Percentiles rank a stretch among this genome's conserved stretches.
These are phyloP conservation scores for Zaprionus capensis DNA, from an alignment of 1,140 invertebrate genomes.

Conservation along the genomic window DNA sequence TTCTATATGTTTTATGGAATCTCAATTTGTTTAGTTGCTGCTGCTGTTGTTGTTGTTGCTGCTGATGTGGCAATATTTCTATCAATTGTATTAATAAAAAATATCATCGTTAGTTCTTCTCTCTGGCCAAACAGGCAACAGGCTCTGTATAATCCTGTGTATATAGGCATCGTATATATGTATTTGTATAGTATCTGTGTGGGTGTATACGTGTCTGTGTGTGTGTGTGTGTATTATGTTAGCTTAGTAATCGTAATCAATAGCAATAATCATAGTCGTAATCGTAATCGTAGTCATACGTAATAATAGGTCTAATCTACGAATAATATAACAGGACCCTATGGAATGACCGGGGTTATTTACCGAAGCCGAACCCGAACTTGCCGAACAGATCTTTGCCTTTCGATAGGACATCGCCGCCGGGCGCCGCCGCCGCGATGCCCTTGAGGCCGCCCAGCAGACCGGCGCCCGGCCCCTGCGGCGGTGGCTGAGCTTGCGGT, in stretches of 20 bases:
- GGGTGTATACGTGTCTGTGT: conserved; percentile 29
- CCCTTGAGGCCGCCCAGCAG: conserved; percentile 79
- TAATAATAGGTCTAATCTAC: conserved; percentile 79
- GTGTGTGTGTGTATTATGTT: conserved; percentile 37
- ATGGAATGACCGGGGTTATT: conserved; percentile 87
- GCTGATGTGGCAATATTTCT: conserved; percentile 65
- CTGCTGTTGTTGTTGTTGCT: conserved; percentile 32
- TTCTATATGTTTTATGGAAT: conserved; percentile 30
- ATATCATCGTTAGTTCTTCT: conserved; percentile 70
- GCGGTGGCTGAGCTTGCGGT: conserved; percentile 83
- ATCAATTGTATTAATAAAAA: conserved; percentile 83
- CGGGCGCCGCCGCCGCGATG: conserved; percentile 90
- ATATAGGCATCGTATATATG: conserved; percentile 5
- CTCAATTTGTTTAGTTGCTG: conserved; percentile 47
- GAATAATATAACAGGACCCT: conserved; percentile 83
- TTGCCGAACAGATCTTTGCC: conserved; percentile 97
- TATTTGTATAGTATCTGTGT: conserved; percentile 32
- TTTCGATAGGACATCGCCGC: conserved; percentile 93
- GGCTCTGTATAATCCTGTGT: not conserved
- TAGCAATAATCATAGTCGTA: conserved; percentile 75
- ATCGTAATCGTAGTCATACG: conserved; percentile 71
- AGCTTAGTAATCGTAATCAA: conserved; percentile 76
- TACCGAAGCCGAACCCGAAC: conserved; percentile 91
- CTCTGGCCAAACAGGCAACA: not conserved
- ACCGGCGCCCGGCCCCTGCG: conserved; percentile 80